phyloP scores from a whole-genome alignment of 2,888 invertebrate species.

The Cheilosia variabilis region DNA sequence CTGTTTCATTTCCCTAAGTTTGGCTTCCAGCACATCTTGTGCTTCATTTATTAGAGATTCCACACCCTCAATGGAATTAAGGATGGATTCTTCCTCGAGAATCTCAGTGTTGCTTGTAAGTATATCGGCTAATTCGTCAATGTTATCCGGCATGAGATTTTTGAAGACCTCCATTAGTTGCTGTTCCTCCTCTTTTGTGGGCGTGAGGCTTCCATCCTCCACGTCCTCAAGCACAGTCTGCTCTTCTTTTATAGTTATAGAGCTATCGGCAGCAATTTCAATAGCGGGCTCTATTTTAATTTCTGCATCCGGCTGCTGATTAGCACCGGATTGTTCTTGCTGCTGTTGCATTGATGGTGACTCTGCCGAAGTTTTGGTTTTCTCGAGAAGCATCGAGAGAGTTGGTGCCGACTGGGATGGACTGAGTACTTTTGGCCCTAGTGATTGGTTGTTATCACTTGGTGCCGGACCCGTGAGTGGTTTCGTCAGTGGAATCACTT shows the following conservation, averaged over 20 bases:
- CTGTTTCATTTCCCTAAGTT: conserved; percentile 74
- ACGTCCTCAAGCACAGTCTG: conserved; percentile 28
- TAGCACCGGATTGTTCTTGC: not conserved
- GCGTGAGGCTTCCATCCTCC: conserved; percentile 44
- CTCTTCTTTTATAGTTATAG: conserved; percentile 7
- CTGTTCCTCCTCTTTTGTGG: conserved; percentile 81
- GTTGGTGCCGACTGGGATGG: conserved; percentile 90
- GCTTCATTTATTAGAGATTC: conserved; percentile 77
- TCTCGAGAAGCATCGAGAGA: conserved; percentile 89
- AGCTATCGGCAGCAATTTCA: not conserved
- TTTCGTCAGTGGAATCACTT: conserved; percentile 55
- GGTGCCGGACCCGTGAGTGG: conserved; percentile 82
- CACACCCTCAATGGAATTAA: conserved; percentile 78
- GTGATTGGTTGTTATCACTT: conserved; percentile 35
- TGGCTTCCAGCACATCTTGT: conserved; percentile 76
- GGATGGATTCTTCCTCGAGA: conserved; percentile 81
- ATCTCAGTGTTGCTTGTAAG: conserved; percentile 80
- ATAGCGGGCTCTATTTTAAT: conserved; percentile 22
- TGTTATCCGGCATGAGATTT: conserved; percentile 81
- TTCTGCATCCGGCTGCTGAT: conserved; percentile 9
- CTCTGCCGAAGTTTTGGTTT: conserved; percentile 80
- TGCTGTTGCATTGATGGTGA: not conserved
- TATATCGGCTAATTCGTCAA: conserved; percentile 82
- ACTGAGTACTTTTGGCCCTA: conserved; percentile 83
- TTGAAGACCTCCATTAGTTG: conserved; percentile 82